Evolutionary conservation across 2,888 invertebrate genomes (phyloP), one percentile per base, ranked within the genome.

Genomic region (Microdon myrmicae): DNA sequence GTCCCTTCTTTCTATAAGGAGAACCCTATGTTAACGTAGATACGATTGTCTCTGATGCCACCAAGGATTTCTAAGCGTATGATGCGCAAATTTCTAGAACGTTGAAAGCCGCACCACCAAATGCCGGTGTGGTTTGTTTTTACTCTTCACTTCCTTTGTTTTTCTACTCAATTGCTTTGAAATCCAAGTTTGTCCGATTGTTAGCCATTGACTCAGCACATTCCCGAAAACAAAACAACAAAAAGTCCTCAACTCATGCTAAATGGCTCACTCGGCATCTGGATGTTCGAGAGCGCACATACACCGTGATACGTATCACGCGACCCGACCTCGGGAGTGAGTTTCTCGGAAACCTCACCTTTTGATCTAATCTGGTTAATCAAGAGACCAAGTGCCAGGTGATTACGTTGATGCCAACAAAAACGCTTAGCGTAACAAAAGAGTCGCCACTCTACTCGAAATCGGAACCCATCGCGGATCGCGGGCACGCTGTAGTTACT

Each of bases 371-470:
- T 64, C 64, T 64, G 64, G 51, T 58, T 51, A 58, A 64, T 64
- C 64, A 64, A 64, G 51, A 58, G 51, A 51, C 58, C 41, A 58
- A 58, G 47, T 64, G 64, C 58, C 64, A 55, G 23, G 34, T 58
- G 58, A 64, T 53, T 47, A 64, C 47, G 51, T 43, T 26, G 64
- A 53, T 32, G 51, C 51, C 58, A 64, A 64, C 58, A 32, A 64
- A 51, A 64, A 38, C 64, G 64, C 64, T 64, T 64, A 64, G 51
- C 64, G 58, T 64, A 64, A 64, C 64, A 64, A 64, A 64, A 64
- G 64, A 58, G 58, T 64, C 51, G 51, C 47, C 64, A 64, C 58
- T 58, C 51, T 51, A 58, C 22, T 47, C 28, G 34, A 34, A 13
- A 20, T 47, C 28, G 34, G 28, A 13, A 20, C 9, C 26, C 31